Percentiles rank a stretch among this genome's conserved stretches.
These are phyloP conservation scores for Drosophila paucipuncta DNA, from an alignment of 2,888 invertebrate genomes.

Conservation along the genomic window DNA sequence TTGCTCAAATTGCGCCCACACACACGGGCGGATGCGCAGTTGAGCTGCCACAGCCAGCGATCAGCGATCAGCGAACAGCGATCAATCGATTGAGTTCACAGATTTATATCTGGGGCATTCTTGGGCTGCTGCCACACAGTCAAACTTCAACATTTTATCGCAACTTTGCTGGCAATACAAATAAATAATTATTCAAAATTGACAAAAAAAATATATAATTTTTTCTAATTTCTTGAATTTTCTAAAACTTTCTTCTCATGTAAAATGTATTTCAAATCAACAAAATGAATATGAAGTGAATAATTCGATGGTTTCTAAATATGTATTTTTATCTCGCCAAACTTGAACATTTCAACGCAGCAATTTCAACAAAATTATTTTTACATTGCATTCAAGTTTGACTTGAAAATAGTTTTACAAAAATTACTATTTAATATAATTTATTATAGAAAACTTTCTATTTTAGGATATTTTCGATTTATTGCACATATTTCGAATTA, in stretches of 20 bases:
- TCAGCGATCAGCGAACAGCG: slow-evolving; percentile 15
- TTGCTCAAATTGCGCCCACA: slow-evolving; percentile 83
- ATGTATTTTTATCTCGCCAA: background rate
- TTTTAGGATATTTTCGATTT: background rate
- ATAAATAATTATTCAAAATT: background rate
- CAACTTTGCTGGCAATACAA: background rate
- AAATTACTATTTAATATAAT: background rate
- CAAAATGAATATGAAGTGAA: too few species aligned
- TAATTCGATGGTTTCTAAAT: background rate
- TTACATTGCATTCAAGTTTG: background rate
- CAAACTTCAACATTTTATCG: background rate
- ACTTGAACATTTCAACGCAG: background rate
- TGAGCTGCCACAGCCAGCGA: slow-evolving; percentile 61
- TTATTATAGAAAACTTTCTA: background rate
- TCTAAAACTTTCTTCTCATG: background rate
- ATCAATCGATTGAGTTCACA: slow-evolving; percentile 62
- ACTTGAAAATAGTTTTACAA: background rate
- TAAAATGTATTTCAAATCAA: background rate
- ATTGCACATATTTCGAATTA: background rate
- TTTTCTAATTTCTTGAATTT: background rate
- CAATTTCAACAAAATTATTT: background rate
- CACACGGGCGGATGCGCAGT: slow-evolving; percentile 83
- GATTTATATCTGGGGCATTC: slow-evolving; percentile 33
- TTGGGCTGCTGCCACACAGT: background rate
- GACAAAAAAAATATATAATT: background rate